Conservation (phyloP, 2,888 invertebrate species). For the Caenorhabditis afra region DNA sequence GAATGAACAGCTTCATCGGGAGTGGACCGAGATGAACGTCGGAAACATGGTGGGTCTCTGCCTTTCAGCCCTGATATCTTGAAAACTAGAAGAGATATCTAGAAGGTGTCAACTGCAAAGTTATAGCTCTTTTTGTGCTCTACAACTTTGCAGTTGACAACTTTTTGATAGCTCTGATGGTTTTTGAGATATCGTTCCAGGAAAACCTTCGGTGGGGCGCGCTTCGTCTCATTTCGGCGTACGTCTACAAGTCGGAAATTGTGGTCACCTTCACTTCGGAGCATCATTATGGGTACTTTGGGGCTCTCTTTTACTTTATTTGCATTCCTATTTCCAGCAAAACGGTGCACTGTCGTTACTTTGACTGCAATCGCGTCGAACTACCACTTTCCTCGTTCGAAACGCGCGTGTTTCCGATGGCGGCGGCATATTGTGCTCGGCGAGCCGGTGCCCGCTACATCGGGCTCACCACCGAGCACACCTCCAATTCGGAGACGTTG, state of each 20-base stretch:
- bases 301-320: too few relatives aligned
- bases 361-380: conserved; percentile 31
- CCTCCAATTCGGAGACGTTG: neutral
- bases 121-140: too few relatives aligned
- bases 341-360: conserved; percentile 21
- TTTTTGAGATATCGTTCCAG: neutral
- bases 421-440: conserved; percentile 17
- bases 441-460: conserved; percentile 22
- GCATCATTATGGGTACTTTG: neutral
- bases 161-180: too few relatives aligned
- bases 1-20: neutral
- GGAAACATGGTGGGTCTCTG: conserved; percentile 10
- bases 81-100: too few relatives aligned
- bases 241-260: conserved; percentile 1
- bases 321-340: conserved; percentile 13
- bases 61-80: too few relatives aligned
- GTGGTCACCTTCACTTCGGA: conserved; percentile 11
- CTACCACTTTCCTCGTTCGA: conserved; percentile 17
- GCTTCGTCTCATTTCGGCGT: conserved; percentile 12
- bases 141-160: too few relatives aligned
- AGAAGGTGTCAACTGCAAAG: neutral
- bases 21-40: neutral
- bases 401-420: conserved; percentile 24
- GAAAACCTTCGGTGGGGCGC: neutral
- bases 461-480: conserved; percentile 1